Percentiles rank a stretch among this genome's conserved stretches.
These are phyloP conservation scores for Ophraella communa DNA, from an alignment of 2,888 invertebrate species.

Conservation along the genomic window DNA sequence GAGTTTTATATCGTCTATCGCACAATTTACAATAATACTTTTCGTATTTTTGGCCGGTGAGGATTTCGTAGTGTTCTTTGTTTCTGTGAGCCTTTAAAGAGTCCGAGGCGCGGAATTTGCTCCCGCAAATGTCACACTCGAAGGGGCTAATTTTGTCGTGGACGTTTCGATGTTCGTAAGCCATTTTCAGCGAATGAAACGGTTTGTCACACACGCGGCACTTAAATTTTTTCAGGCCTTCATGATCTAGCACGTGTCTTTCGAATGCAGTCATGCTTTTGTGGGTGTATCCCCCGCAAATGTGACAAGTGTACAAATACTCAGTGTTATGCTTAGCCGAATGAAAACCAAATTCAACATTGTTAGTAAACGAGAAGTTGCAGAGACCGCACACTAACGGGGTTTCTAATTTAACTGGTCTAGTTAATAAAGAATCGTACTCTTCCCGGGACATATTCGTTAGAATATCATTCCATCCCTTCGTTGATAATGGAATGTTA, in stretches of 20 bases:
- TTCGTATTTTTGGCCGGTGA: slow-evolving; percentile 50
- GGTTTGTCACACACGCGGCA: slow-evolving; percentile 47
- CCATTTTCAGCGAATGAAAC: slow-evolving; percentile 14
- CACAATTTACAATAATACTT: slow-evolving; percentile 53
- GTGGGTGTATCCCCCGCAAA: slow-evolving; percentile 40
- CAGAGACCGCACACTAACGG: slow-evolving; percentile 63
- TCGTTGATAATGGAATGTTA: not conserved
- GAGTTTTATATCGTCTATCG: slow-evolving; percentile 27
- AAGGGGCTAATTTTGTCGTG: not conserved
- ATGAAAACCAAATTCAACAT: slow-evolving; percentile 54
- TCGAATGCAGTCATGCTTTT: slow-evolving; percentile 19
- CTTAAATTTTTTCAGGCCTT: slow-evolving; percentile 46
- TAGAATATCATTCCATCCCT: not conserved
- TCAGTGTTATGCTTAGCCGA: slow-evolving; percentile 53
- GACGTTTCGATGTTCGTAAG: not conserved
- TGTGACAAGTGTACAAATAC: not conserved
- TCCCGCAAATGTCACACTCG: not conserved
- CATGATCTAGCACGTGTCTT: not conserved
- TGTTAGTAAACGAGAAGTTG: slow-evolving; percentile 55
- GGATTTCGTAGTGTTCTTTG: slow-evolving; percentile 60
- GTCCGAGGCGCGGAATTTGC: not conserved
- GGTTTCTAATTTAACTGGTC: slow-evolving; percentile 32
- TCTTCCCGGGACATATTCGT: not conserved
- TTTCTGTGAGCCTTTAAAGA: slow-evolving; percentile 37
- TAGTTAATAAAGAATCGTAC: not conserved